phyloP scores from a whole-genome alignment of 2,888 invertebrate genomes.

The Perdita meconis region DNA sequence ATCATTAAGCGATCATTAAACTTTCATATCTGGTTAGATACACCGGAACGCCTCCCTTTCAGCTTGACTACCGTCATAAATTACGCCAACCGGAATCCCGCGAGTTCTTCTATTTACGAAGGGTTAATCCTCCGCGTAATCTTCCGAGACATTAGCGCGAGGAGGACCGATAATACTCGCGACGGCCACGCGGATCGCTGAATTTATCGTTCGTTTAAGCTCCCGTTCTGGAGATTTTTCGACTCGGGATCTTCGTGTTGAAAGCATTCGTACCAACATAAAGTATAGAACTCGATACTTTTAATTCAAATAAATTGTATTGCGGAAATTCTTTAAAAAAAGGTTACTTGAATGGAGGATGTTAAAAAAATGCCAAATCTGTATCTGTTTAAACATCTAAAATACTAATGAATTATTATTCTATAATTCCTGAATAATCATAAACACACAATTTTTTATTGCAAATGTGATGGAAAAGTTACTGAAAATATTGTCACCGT shows the following conservation, averaged over 20 bases:
- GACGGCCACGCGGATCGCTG: slow-evolving; percentile 38
- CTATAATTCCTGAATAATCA: no score
- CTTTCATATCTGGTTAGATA: slow-evolving; percentile 52
- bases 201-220: slow-evolving; percentile 38
- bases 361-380: no score
- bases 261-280: no score
- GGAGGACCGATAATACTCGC: slow-evolving; percentile 51
- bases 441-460: no score
- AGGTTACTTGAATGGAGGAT: no score
- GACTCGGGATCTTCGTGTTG: not conserved
- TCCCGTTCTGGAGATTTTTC: not conserved
- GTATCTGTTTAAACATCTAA: no score
- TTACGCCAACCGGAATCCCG: slow-evolving; percentile 40
- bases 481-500: no score
- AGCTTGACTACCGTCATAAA: slow-evolving; percentile 31
- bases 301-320: no score
- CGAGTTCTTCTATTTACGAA: slow-evolving; percentile 53
- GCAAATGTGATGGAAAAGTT: no score
- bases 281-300: no score
- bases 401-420: no score
- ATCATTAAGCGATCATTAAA: slow-evolving; percentile 60
- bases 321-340: no score
- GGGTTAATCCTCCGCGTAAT: slow-evolving; percentile 50
- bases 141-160: slow-evolving; percentile 52
- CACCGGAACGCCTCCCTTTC: slow-evolving; percentile 38